Evolutionary conservation across 2,797 vertebrate genomes (phyloP).

Genomic region (Antennarius maculatus): DNA sequence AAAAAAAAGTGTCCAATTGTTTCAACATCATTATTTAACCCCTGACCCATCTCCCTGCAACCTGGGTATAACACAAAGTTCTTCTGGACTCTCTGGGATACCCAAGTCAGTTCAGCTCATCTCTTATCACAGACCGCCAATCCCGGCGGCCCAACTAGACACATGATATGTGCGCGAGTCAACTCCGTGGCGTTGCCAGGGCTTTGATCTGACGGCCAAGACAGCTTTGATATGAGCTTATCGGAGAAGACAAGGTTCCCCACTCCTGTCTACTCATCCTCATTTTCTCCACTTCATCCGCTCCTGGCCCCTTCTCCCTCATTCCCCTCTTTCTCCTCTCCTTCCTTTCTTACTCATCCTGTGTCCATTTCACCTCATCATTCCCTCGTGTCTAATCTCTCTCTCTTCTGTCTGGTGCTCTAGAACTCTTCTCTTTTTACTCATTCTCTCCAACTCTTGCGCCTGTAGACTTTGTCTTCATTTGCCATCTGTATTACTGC

Average conservation of each 20-base stretch:
- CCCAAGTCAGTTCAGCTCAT: slow-evolving; percentile 37
- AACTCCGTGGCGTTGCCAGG: slow-evolving; percentile 37
- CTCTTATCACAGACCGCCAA: slow-evolving; percentile 46
- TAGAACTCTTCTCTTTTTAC: slow-evolving; percentile 10
- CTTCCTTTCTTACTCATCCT: slow-evolving; percentile 42
- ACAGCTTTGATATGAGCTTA: slow-evolving; percentile 65
- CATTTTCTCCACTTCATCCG: slow-evolving; percentile 50
- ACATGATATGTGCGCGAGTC: slow-evolving; percentile 47
- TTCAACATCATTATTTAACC: slow-evolving; percentile 25
- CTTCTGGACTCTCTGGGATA: slow-evolving; percentile 44
- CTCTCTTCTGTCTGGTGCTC: slow-evolving; percentile 25
- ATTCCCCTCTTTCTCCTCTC: slow-evolving; percentile 3
- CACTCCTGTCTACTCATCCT: slow-evolving; percentile 35
- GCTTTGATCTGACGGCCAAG: slow-evolving; percentile 71
- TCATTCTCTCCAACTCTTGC: slow-evolving; percentile 6
- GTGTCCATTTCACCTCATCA: slow-evolving; percentile 37
- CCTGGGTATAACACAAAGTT: slow-evolving; percentile 38
- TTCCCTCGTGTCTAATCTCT: slow-evolving; percentile 44
- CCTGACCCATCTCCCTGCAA: slow-evolving; percentile 17
- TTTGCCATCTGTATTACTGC: slow-evolving; percentile 7
- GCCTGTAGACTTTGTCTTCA: slow-evolving; percentile 27
- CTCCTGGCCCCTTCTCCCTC: slow-evolving; percentile 24
- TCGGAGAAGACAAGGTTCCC: slow-evolving; percentile 60
- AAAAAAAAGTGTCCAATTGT: slow-evolving; percentile 6
- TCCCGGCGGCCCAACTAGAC: slow-evolving; percentile 55